Conservation (phyloP, 2,888 invertebrate genomes). For the Hydrotaea diabolus region DNA sequence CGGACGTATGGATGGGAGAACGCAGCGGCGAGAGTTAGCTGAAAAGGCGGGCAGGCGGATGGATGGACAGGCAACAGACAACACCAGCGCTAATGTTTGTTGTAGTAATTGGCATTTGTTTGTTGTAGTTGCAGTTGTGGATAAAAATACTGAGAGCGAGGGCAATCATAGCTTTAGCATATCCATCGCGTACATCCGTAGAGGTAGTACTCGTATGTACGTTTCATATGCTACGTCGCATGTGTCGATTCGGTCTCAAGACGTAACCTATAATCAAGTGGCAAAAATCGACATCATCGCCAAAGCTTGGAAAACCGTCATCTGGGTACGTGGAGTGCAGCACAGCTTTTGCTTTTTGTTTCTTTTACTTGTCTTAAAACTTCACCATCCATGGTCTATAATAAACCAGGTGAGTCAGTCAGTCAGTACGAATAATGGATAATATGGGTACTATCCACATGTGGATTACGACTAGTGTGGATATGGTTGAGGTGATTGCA, state of each 20-base stretch:
- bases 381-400: slow-evolving; percentile 36
- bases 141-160: neutral
- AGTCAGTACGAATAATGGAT: slow-evolving; percentile 47
- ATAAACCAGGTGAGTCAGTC: slow-evolving; percentile 63
- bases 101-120: slow-evolving; percentile 47
- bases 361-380: neutral
- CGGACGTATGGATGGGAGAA: neutral
- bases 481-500: neutral
- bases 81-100: slow-evolving; percentile 40
- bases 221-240: slow-evolving; percentile 41
- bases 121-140: slow-evolving; percentile 15
- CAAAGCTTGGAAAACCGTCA: slow-evolving; percentile 42
- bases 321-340: slow-evolving; percentile 20
- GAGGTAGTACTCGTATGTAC: no score
- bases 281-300: slow-evolving; percentile 58
- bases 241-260: slow-evolving; percentile 42
- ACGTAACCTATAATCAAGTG: slow-evolving; percentile 69
- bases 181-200: slow-evolving; percentile 77
- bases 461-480: slow-evolving; percentile 24
- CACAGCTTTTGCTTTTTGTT: neutral
- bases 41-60: neutral
- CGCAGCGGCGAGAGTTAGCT: no score
- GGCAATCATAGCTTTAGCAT: slow-evolving; percentile 37
- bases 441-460: slow-evolving; percentile 43
- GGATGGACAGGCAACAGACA: slow-evolving; percentile 18